Conservation (phyloP, 2,888 invertebrate species). For the Dicycla oo region DNA sequence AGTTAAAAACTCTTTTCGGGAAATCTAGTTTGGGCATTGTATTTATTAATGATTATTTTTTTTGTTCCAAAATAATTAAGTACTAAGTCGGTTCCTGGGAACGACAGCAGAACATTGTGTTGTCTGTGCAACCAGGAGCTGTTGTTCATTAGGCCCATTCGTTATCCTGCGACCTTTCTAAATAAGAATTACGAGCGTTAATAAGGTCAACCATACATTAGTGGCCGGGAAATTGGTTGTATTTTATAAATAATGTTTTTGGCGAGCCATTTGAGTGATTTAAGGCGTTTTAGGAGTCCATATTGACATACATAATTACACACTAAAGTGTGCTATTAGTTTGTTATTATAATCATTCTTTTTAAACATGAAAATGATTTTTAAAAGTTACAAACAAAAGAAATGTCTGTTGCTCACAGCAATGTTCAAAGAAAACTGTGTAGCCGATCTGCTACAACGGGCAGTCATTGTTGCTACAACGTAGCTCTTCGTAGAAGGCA, state of each 20-base stretch:
- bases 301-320: background rate
- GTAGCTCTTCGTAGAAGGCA: too few relatives aligned
- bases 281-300: background rate
- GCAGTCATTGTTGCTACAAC: background rate
- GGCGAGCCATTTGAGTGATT: background rate
- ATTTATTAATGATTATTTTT: constrained; percentile 33
- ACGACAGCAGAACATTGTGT: constrained; percentile 44
- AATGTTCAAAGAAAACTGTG: background rate
- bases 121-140: constrained; percentile 44
- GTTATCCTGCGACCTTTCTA: constrained; percentile 60
- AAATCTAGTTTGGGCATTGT: constrained; percentile 33
- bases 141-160: constrained; percentile 60
- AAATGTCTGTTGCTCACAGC: background rate
- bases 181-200: constrained; percentile 52
- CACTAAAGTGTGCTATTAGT: background rate
- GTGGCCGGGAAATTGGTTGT: constrained; percentile 24
- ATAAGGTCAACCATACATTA: constrained; percentile 47
- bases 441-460: constrained; percentile 4
- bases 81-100: constrained; percentile 32
- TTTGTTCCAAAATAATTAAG: constrained; percentile 54
- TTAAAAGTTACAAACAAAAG: background rate
- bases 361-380: too few relatives aligned
- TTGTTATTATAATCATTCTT: too few relatives aligned
- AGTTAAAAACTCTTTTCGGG: constrained; percentile 32
- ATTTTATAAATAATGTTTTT: constrained; percentile 20